Base-by-base conservation (phyloP, 1,140 invertebrate genomes). In the Geopemphigus sp. region DNA sequence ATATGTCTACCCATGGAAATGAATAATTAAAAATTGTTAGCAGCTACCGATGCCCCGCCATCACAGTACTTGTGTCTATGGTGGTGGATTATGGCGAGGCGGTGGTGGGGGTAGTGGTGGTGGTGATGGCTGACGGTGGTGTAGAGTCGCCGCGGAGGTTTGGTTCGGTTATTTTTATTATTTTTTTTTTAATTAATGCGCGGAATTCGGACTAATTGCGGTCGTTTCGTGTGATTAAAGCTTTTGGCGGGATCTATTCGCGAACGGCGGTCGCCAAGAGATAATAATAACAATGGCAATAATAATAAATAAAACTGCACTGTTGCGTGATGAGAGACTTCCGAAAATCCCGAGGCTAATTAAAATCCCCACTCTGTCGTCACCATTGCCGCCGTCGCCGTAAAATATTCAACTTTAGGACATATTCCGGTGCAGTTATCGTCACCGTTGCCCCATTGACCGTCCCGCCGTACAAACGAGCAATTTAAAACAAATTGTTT, bases 291-390 rank as follows among this genome's bases (percentile, higher is more conserved):
- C n/a, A 76, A 59, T 59, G 54, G 54, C 54, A 59, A 57, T 57
- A 76, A 59, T 76, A 56, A 76, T 76, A 76, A 57, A 76, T 57
- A 76, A 76, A 59, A 76, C 19, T 76, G 56, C 54, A 76, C 53
- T 59, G 72, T 57, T 45, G 32, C 72, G 32, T 76, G 56, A 76
- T 76, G 72, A 76, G 72, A 76, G 72, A 76, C 56, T 76, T 76
- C 32, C 56, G 32, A 76, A 76, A 76, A 76, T 22, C 54, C 29
- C 15, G n/a, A 1, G 15, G 19, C 54, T 76, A 76, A 76, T 76
- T 76, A 76, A 76, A 76, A 59, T 39, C 54, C 54, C 15, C 15
- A 47, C 66, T 68, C 26, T 17, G 15, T 54, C 66, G 66, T 2
- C 6, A 24, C 39, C 45, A 45, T 68, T 68, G 45, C 26, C 53